A percentile compares a stretch with the other conserved stretches of the same genome.
Evolutionary conservation across 2,888 invertebrate species (phyloP).

Genomic region (Agrochola lychnidis): DNA sequence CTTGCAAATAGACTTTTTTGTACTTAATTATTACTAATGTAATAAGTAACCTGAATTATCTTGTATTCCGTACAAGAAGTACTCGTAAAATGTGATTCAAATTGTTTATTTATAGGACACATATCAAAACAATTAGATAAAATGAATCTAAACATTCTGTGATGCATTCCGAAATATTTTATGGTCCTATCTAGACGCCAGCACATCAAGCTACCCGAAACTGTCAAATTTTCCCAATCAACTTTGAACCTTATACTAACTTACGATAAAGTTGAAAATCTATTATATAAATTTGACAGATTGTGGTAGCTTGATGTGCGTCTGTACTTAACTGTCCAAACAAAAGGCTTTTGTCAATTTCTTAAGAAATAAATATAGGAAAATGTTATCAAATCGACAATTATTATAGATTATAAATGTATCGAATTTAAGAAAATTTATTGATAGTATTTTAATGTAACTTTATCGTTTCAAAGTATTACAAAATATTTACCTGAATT

Average conservation of each 20-base stretch:
- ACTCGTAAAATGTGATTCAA: slow-evolving; percentile 35
- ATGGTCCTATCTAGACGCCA: too few relatives aligned
- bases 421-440: slow-evolving; percentile 25
- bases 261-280: too few relatives aligned
- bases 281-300: too few relatives aligned
- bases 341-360: slow-evolving; percentile 40
- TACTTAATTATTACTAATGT: background rate
- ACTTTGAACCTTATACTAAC: too few relatives aligned
- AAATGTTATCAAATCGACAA: slow-evolving; percentile 19
- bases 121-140: slow-evolving; percentile 29
- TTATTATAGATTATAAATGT: slow-evolving; percentile 2
- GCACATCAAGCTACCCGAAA: too few relatives aligned
- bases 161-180: slow-evolving; percentile 41
- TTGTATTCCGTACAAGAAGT: slow-evolving; percentile 25
- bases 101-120: slow-evolving; percentile 25
- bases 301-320: too few relatives aligned
- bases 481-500: slow-evolving; percentile 43
- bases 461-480: slow-evolving; percentile 39
- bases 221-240: too few relatives aligned
- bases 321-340: slow-evolving; percentile 31
- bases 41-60: slow-evolving; percentile 4
- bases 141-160: slow-evolving; percentile 34
- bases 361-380: slow-evolving; percentile 3
- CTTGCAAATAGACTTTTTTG: slow-evolving; percentile 12
- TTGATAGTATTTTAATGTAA: slow-evolving; percentile 31